phyloP scores from a whole-genome alignment of 2,797 vertebrate species.

The Margarornis squamiger region DNA sequence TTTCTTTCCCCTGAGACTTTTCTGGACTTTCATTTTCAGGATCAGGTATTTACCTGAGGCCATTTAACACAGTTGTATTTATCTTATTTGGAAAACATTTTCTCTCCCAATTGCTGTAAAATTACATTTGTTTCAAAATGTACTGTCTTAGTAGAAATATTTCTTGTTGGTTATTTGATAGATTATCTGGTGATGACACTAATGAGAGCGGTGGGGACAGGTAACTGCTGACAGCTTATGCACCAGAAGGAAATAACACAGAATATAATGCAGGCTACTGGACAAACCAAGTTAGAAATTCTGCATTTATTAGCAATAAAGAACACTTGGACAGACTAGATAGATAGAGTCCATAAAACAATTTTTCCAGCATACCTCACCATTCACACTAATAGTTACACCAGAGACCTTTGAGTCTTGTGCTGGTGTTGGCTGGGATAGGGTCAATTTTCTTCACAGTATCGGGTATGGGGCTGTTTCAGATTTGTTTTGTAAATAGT shows the following conservation, averaged over 20 bases:
- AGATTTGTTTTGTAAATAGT: background rate
- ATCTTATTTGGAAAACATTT: background rate
- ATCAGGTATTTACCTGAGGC: background rate
- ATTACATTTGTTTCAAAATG: background rate
- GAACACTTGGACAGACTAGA: background rate
- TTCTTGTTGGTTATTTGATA: background rate
- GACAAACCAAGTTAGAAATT: background rate
- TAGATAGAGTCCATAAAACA: background rate
- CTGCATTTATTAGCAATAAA: background rate
- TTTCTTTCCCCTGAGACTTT: background rate
- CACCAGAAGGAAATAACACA: rapidly evolving
- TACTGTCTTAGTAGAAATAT: background rate
- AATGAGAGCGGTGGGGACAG: background rate
- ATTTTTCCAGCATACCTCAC: background rate
- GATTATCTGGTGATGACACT: background rate
- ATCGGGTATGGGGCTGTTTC: rapidly evolving
- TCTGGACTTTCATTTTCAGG: background rate
- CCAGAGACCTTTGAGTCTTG: background rate
- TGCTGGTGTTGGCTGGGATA: background rate
- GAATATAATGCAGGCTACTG: background rate
- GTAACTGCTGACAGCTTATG: background rate
- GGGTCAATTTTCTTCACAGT: background rate
- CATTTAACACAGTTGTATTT: background rate
- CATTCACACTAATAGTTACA: background rate
- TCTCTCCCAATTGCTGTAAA: background rate